phyloP scores from a whole-genome alignment of 2,888 invertebrate species.

The Cynaeus angustus region DNA sequence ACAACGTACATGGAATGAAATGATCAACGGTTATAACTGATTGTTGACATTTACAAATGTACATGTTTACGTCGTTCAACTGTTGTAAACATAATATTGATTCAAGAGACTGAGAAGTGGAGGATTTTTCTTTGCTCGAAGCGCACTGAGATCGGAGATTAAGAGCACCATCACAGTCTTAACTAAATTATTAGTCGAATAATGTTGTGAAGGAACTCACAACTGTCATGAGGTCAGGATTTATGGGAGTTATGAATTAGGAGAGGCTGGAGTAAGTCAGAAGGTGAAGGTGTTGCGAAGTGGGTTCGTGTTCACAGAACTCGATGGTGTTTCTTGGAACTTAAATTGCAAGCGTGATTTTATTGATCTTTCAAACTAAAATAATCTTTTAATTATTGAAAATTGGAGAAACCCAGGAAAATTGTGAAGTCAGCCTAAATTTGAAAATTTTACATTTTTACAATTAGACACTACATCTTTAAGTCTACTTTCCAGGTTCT shows the following conservation, averaged over 20 bases:
- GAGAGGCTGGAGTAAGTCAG: neutral
- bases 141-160: neutral
- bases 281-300: neutral
- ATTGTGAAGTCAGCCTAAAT: no score
- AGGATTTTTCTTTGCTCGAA: neutral
- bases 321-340: no score
- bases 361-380: no score
- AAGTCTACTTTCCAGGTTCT: no score
- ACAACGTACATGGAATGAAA: neutral
- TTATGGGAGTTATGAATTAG: slow-evolving; percentile 15
- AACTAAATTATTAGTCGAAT: slow-evolving; percentile 14
- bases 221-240: slow-evolving; percentile 14
- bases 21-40: slow-evolving; percentile 7
- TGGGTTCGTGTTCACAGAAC: no score
- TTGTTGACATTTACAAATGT: slow-evolving; percentile 12
- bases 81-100: neutral
- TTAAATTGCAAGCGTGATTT: no score
- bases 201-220: slow-evolving; percentile 21
- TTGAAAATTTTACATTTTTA: no score
- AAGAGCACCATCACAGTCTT: slow-evolving; percentile 1
- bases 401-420: no score
- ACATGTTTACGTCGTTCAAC: neutral
- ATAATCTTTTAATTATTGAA: no score
- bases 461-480: no score
- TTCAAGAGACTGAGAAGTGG: neutral